Evolutionary conservation across 1,140 invertebrate genomes (phyloP).

Genomic region (Odontomachus brunneus): DNA sequence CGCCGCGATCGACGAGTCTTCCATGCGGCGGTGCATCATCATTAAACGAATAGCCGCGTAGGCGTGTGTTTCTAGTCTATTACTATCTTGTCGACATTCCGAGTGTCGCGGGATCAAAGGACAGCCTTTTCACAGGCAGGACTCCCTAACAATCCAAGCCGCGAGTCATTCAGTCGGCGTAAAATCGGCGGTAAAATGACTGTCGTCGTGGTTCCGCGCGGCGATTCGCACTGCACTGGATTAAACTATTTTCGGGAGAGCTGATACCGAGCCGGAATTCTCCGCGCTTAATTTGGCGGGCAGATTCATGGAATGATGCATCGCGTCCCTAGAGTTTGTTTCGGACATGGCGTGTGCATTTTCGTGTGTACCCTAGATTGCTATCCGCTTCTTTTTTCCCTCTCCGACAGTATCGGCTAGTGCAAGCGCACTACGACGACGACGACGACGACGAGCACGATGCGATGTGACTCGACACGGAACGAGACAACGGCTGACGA

Average conservation of each 20-base stretch:
- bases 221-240: slow-evolving; percentile 17
- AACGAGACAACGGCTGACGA: too few relatives aligned
- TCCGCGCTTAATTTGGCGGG: slow-evolving; percentile 32
- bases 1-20: not conserved
- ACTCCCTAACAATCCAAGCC: not conserved
- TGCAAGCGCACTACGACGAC: too few relatives aligned
- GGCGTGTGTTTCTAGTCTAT: not conserved
- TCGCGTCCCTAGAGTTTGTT: slow-evolving; percentile 41
- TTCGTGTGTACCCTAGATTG: slow-evolving; percentile 20
- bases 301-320: slow-evolving; percentile 41
- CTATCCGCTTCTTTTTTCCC: not conserved
- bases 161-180: not conserved
- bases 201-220: too few relatives aligned
- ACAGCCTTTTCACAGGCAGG: not conserved
- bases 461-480: too few relatives aligned
- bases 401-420: not conserved
- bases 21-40: not conserved
- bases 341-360: slow-evolving; percentile 34
- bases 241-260: slow-evolving; percentile 1
- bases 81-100: not conserved
- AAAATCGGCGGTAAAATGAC: too few relatives aligned
- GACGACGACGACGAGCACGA: too few relatives aligned
- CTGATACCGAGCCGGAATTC: slow-evolving; percentile 32
- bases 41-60: not conserved
- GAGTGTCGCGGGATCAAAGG: not conserved